phyloP scores from a whole-genome alignment of 92 coral and sea anemone species.

The Phenganax stokvisi region DNA sequence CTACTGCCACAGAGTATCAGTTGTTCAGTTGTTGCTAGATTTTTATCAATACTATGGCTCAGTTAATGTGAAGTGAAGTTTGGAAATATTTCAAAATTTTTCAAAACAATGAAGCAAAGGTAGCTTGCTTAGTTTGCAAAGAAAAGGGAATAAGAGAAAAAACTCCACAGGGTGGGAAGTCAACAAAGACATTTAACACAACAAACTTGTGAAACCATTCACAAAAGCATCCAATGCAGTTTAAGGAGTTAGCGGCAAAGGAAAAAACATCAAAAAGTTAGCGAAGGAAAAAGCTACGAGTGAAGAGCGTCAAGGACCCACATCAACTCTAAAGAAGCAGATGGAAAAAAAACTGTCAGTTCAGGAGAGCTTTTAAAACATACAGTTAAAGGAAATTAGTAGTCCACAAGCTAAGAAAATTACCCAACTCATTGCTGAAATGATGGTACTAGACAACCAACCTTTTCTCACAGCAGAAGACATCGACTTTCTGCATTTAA shows the following conservation, averaged over 20 bases:
- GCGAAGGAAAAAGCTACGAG: not conserved
- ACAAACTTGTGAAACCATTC: conserved; percentile 17
- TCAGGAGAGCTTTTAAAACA: not conserved
- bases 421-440: not conserved
- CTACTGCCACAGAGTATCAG: too few relatives aligned
- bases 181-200: conserved; percentile 17
- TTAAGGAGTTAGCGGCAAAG: conserved; percentile 14
- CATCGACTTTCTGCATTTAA: conserved; percentile 4
- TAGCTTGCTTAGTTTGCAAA: conserved; percentile 4
- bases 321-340: not conserved
- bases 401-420: not conserved
- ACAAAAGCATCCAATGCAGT: conserved; percentile 13
- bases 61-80: not conserved
- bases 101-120: conserved; percentile 11
- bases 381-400: not conserved
- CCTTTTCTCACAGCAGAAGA: conserved; percentile 6
- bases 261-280: conserved; percentile 2
- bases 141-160: not conserved
- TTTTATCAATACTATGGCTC: too few relatives aligned
- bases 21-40: too few relatives aligned
- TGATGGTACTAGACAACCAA: conserved; percentile 18
- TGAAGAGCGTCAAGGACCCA: not conserved
- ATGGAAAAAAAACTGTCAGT: conserved; percentile 14
- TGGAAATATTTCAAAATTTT: conserved; percentile 17
- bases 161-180: conserved; percentile 5